A percentile compares a stretch with the other conserved stretches of the same genome.
Evolutionary conservation across 2,113 vertebrate genomes (phyloP).

Genomic region (Lamprologus lemairii): DNA sequence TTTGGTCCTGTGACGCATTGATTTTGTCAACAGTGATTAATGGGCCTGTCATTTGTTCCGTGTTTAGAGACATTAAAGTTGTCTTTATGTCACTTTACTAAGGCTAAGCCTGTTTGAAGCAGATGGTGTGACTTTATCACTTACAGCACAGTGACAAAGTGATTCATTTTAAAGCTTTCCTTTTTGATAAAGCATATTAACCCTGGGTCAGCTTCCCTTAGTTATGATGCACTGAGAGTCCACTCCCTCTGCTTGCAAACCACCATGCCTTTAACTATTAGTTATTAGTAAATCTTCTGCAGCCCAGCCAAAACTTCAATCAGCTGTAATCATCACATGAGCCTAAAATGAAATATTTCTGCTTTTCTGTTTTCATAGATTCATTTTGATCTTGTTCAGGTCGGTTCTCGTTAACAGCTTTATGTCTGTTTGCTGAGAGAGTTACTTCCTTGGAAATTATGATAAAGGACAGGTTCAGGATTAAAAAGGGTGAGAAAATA

Average conservation of each 20-base stretch:
- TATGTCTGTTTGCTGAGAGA: neutral
- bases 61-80: neutral
- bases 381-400: neutral
- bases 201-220: neutral
- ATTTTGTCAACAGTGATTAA: neutral
- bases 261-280: neutral
- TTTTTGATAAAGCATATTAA: neutral
- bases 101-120: neutral
- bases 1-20: neutral
- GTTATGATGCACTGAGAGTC: neutral
- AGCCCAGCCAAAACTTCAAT: neutral
- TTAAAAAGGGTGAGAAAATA: neutral
- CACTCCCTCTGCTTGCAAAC: neutral
- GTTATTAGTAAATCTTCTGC: neutral
- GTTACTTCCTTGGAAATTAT: neutral
- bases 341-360: neutral
- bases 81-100: neutral
- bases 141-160: neutral
- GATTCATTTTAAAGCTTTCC: neutral
- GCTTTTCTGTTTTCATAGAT: neutral
- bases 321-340: neutral
- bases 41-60: neutral
- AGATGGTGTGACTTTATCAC: neutral
- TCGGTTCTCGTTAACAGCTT: neutral
- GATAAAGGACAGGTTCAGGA: neutral